These are phyloP conservation scores for Clanis bilineata DNA, from an alignment of 2,888 invertebrate genomes.

Conservation along the genomic window DNA sequence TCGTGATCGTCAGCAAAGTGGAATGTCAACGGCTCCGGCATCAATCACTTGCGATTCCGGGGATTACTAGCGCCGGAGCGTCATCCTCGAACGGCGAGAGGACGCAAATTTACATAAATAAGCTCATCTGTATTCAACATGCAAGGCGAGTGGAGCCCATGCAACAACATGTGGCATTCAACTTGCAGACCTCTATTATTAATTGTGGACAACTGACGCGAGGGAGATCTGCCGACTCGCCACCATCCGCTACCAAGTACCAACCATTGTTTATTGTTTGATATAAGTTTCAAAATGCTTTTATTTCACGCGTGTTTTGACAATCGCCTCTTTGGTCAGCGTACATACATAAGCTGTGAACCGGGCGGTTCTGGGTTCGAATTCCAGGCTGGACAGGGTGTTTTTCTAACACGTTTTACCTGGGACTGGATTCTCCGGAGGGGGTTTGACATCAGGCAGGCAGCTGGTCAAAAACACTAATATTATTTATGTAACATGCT, in stretches of 20 bases:
- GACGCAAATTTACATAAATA: constrained; percentile 75
- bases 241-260: constrained; percentile 37
- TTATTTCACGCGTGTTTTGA: constrained; percentile 49
- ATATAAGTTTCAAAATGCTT: constrained; percentile 53
- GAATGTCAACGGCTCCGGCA: constrained; percentile 64
- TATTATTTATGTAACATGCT: too few relatives aligned
- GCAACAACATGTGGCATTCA: constrained; percentile 78
- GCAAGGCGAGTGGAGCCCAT: constrained; percentile 66
- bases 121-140: constrained; percentile 78
- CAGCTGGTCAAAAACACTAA: too few relatives aligned
- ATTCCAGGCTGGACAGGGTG: too few relatives aligned
- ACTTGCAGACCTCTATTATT: constrained; percentile 77
- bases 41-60: constrained; percentile 72
- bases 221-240: constrained; percentile 50
- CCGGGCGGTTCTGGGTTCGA: too few relatives aligned
- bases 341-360: too few relatives aligned
- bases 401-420: too few relatives aligned
- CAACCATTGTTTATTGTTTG: constrained; percentile 59
- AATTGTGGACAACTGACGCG: constrained; percentile 73
- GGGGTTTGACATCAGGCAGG: too few relatives aligned
- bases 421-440: too few relatives aligned
- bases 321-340: too few relatives aligned
- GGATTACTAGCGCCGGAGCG: constrained; percentile 66
- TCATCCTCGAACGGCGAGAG: constrained; percentile 60
- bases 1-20: constrained; percentile 46